Evolutionary conservation across 2,797 vertebrate genomes (phyloP).

Genomic region (Acanthiza pusilla): DNA sequence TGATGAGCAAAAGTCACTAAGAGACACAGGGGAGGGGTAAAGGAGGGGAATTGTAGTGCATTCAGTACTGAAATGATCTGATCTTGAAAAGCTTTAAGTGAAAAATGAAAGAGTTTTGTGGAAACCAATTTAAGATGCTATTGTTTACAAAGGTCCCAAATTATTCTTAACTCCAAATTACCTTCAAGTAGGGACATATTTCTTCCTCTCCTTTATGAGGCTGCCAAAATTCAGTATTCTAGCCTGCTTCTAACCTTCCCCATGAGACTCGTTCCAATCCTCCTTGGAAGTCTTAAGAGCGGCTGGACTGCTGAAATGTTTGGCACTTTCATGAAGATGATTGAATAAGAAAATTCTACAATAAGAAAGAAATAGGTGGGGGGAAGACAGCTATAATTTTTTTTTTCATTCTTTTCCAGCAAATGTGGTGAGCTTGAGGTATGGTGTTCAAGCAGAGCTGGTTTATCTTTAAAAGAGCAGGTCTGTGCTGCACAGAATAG

Average conservation of each 20-base stretch:
- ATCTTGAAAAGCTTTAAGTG: constrained; percentile 6
- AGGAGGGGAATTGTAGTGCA: background rate
- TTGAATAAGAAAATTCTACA: background rate
- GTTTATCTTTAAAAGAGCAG: constrained; percentile 29
- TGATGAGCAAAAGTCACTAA: background rate
- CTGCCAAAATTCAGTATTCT: constrained; percentile 44
- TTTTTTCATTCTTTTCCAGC: background rate
- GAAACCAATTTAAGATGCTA: constrained; percentile 34
- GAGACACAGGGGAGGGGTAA: background rate
- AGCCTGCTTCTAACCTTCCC: constrained; percentile 29
- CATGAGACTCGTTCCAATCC: constrained; percentile 9
- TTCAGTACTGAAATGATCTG: background rate
- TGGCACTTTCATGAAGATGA: constrained; percentile 48
- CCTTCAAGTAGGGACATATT: constrained; percentile 14
- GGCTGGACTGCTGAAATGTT: background rate
- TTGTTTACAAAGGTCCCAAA: constrained; percentile 44
- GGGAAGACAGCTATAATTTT: background rate
- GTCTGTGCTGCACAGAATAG: background rate
- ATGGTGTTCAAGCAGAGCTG: background rate
- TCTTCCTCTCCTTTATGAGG: constrained; percentile 44
- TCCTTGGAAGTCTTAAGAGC: background rate
- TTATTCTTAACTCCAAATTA: constrained; percentile 56
- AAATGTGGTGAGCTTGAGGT: background rate
- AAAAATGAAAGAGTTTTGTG: constrained; percentile 37
- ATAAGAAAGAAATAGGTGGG: background rate